Conservation (phyloP, 1,140 invertebrate genomes). For the Philopotamus ludificatus region DNA sequence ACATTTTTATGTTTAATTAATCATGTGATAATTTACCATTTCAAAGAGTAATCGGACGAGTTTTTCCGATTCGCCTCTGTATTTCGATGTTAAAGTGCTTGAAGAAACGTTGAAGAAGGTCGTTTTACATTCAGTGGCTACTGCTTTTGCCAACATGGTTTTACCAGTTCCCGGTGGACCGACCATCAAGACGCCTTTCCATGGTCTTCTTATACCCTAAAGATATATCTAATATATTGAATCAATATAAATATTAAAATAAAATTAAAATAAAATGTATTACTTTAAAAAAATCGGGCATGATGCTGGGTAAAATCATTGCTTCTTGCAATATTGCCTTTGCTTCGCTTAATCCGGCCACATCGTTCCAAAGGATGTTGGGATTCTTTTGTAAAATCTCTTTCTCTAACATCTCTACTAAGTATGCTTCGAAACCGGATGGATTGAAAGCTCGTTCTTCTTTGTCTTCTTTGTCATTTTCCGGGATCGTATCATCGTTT, state of each 20-base stretch:
- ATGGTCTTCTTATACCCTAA: slow-evolving; percentile 79
- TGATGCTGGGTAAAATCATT: slow-evolving; percentile 93
- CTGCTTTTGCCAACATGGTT: slow-evolving; percentile 97
- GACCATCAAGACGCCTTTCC: slow-evolving; percentile 86
- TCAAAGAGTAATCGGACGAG: slow-evolving; percentile 95
- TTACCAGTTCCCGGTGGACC: slow-evolving; percentile 95
- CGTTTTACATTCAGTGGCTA: slow-evolving; percentile 97
- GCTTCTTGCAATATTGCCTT: slow-evolving; percentile 96
- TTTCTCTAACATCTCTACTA: slow-evolving; percentile 82
- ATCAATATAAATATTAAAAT: not conserved
- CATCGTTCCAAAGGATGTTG: slow-evolving; percentile 95
- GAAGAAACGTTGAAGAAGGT: slow-evolving; percentile 99
- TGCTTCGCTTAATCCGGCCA: slow-evolving; percentile 93
- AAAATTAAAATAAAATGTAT: slow-evolving; percentile 52
- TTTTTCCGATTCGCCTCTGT: slow-evolving; percentile 98
- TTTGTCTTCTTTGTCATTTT: slow-evolving; percentile 44
- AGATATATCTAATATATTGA: slow-evolving; percentile 23
- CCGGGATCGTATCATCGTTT: slow-evolving; percentile 49
- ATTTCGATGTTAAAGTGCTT: slow-evolving; percentile 96
- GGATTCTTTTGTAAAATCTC: slow-evolving; percentile 97
- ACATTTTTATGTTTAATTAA: not conserved
- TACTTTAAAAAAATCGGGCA: slow-evolving; percentile 97
- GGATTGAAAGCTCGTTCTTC: slow-evolving; percentile 64
- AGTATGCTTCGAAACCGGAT: slow-evolving; percentile 72
- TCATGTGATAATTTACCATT: slow-evolving; percentile 68